Base-by-base conservation (phyloP, 2,797 vertebrate species). In the Urocyon cinereoargenteus region DNA sequence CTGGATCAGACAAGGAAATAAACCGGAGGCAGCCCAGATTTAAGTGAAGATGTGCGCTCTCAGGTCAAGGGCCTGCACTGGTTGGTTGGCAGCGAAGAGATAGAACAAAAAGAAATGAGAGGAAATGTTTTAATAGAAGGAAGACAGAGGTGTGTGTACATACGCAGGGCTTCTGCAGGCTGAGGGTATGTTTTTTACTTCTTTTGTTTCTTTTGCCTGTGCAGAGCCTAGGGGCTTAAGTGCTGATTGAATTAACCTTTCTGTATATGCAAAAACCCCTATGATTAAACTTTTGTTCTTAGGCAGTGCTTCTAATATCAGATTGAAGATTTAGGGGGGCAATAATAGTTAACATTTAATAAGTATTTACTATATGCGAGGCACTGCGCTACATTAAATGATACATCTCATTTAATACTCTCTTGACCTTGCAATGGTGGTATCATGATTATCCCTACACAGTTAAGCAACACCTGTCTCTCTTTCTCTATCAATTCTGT, bases 1-100 rank as follows among this genome's bases (percentile, higher is more conserved):
- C 85, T 86, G 82, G 34, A 81, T 96, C 68, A 96, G 96, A 97
- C 73, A 96, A 79, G 59, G 53, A 86, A 96, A 94, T 86, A 85
- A 79, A 31, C 31, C 12, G 6, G 36, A 68, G 4, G 36, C 70
- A 64, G 59, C 18, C 12, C 3, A 59, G 81, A 64, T 62, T 18
- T 59, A 12, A 92, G 16, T 64, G 86, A 88, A 59, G 79, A 79
- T 72, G 19, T 26, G 13, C 1, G 6, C 6, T 28, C 49, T 94
- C 3, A 55, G 73, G 28, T 57, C 57, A 77, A 86, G 72, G n/a
- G n/a, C 15, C n/a, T 19, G 28, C 45, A 1, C 22, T 86, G 11
- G 11, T 7, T 86, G 11, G 11, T 7, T 86, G 84, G 40, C 79
- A 70, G 22, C 53, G 92, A 45, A 85, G 34, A 88, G 15, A 81